Conservation (phyloP, 1,140 invertebrate genomes). For the Drosophila parvula region DNA sequence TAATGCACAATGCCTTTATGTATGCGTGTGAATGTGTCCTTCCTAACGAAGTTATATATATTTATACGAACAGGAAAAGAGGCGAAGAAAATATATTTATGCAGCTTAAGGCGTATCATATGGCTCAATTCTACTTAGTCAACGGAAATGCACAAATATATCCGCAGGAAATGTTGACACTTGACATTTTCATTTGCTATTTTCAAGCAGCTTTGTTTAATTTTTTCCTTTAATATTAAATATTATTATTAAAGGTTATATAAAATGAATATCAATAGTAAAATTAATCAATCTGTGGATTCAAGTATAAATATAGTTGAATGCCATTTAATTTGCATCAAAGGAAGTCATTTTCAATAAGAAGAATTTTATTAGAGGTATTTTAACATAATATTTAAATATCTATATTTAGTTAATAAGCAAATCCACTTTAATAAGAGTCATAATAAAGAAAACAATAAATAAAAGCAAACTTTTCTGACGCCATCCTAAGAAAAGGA, state of each 20-base stretch:
- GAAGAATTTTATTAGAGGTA: too few relatives aligned
- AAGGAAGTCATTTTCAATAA: neutral
- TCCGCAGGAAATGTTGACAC: slow-evolving; percentile 15
- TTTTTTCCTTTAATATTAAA: neutral
- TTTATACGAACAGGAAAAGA: slow-evolving; percentile 7
- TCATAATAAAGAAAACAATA: neutral
- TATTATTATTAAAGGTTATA: neutral
- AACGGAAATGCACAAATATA: slow-evolving; percentile 25
- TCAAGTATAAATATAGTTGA: neutral
- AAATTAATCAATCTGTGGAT: too few relatives aligned
- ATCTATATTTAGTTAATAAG: neutral
- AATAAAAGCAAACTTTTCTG: neutral
- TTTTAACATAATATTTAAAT: too few relatives aligned
- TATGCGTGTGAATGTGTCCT: neutral
- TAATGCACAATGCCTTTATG: slow-evolving; percentile 35
- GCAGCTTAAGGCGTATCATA: slow-evolving; percentile 1
- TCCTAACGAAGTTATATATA: slow-evolving; percentile 16
- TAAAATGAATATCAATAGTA: too few relatives aligned
- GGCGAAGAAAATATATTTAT: neutral
- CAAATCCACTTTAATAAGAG: neutral
- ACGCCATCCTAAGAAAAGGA: slow-evolving; percentile 11
- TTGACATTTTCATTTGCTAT: slow-evolving; percentile 2
- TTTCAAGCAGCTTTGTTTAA: neutral
- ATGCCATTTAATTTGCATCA: neutral
- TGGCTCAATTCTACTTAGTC: neutral